Evolutionary conservation across 1,140 invertebrate genomes (phyloP).

Genomic region (Aphis gossypii): DNA sequence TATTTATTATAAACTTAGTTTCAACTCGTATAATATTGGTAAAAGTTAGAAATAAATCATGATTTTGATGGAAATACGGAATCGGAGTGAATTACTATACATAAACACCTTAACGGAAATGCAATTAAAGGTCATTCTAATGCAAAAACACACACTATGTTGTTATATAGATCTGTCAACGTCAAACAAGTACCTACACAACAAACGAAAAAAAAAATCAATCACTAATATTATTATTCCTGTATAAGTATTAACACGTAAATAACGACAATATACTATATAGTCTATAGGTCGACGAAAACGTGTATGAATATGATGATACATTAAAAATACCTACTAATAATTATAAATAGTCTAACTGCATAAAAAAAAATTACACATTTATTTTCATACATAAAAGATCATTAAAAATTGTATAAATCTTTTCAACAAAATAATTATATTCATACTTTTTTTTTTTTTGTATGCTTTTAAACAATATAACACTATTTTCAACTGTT

Average conservation of each 20-base stretch:
- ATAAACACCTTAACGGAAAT: not conserved
- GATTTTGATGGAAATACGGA: not conserved
- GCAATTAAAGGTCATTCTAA: not conserved
- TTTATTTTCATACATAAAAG: slow-evolving; percentile 16
- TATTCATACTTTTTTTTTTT: not conserved
- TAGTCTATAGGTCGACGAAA: not conserved
- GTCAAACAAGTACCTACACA: not conserved
- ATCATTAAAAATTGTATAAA: not conserved
- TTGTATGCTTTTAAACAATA: not conserved
- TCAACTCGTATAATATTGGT: too few relatives aligned
- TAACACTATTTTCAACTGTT: not conserved
- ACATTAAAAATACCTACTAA: not conserved
- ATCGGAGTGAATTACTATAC: not conserved
- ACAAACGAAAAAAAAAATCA: not conserved
- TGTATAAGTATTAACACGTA: not conserved
- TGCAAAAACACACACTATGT: not conserved
- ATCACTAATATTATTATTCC: not conserved
- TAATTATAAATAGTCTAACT: not conserved
- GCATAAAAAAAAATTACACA: not conserved
- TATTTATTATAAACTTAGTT: not conserved
- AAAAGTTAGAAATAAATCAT: not conserved
- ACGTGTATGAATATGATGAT: not conserved
- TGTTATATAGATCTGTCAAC: not conserved
- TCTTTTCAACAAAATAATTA: slow-evolving; percentile 29
- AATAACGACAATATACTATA: not conserved